Evolutionary conservation across 2,113 vertebrate species (phyloP).

Genomic region (Lophotis ruficrista): DNA sequence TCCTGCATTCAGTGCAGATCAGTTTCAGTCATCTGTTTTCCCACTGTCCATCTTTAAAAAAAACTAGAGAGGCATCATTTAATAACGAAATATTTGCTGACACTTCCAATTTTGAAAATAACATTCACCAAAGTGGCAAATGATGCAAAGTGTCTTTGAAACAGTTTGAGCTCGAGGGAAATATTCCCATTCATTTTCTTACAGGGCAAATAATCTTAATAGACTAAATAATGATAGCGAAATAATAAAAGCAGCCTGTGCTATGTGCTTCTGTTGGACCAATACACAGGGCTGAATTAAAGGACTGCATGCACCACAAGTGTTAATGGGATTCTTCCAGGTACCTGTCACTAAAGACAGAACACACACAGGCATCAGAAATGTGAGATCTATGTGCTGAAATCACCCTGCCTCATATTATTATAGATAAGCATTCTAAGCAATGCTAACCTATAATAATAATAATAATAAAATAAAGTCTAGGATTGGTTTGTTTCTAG

Average conservation of each 20-base stretch:
- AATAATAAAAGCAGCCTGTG: neutral
- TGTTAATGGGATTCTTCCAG: neutral
- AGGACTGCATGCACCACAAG: neutral
- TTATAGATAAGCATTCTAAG: neutral
- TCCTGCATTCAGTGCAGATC: neutral
- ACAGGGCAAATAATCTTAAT: neutral
- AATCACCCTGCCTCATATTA: neutral
- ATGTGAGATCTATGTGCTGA: neutral
- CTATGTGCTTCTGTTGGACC: accelerated
- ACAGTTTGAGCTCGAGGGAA: neutral
- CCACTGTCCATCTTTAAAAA: neutral
- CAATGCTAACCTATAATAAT: neutral
- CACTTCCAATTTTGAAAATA: neutral
- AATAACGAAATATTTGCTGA: slow-evolving; percentile 13
- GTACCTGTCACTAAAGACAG: neutral
- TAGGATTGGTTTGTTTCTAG: neutral
- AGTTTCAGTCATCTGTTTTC: slow-evolving; percentile 6
- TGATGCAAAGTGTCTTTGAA: neutral
- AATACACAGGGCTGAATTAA: neutral
- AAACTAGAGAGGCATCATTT: neutral
- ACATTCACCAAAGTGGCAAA: neutral
- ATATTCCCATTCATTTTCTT: neutral
- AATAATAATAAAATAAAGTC: neutral
- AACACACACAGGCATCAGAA: neutral
- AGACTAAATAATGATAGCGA: neutral